Base-by-base conservation (phyloP, 2,113 vertebrate genomes). In the Alligator sinensis region DNA sequence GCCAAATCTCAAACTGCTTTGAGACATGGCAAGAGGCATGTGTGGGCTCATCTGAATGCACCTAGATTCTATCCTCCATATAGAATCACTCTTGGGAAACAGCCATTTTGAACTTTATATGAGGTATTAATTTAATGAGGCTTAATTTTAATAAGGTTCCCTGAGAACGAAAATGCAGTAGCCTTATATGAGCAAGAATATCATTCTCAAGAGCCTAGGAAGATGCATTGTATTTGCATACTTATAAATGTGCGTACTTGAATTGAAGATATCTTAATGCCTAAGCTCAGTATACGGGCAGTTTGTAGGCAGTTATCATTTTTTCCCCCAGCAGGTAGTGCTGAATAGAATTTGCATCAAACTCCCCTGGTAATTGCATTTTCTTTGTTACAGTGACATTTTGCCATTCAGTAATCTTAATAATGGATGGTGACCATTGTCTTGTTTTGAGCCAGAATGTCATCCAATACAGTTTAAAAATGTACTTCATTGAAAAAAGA, bases 391-490 rank as follows among this genome's bases (percentile, higher is more conserved):
- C 25, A 4, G 17, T 68, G 84, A 6, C 77, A 84, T 66, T 82
- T 14, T 80, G 18, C 24, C 1, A 0, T 82, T 95, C 72, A 64
- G 5, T 84, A 38, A 74, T 86, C 7, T 64, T 86, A 91, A 88
- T 81, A 88, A 86, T 64, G 79, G 28, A 16, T 66, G 17, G 30
- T 85, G 14, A 66, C 38, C 28, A 76, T 90, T 84, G 81, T 68
- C 79, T 96, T 84, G 54, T 80, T 84, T 93, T 84, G 74, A 72
- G 68, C 77, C 12, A 62, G 72, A 47, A 91, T 72, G 34, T 47
- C 70, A 72, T 13, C 14, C 34, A 19, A 19, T 70, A 47, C 47
- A 47, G 19, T 17, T 47, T 74, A 24, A 6, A 74, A 13, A 47
- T 22, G 47, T 7, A 11, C 13, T 74, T 6, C 47, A 47, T 6